phyloP scores from a whole-genome alignment of 2,888 invertebrate species.

The Volucella inanis region DNA sequence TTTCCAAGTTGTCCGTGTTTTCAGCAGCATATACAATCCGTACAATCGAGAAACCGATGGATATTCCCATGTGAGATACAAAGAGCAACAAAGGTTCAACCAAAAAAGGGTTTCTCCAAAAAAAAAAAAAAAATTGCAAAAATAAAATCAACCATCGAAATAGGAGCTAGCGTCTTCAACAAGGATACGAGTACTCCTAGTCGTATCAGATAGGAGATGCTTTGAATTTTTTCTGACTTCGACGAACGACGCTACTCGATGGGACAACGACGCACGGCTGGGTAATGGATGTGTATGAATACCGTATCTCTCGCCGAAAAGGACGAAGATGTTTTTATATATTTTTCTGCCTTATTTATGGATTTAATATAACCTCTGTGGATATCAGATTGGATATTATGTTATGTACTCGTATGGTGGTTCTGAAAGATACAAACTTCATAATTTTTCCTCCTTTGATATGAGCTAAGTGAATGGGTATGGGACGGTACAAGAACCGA shows the following conservation, averaged over 20 bases:
- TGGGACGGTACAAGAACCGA: conserved; percentile 14
- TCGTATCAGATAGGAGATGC: conserved; percentile 20
- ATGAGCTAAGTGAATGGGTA: conserved; percentile 29
- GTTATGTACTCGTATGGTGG: conserved; percentile 38
- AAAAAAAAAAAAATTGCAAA: conserved; percentile 27
- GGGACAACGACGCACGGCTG: not conserved
- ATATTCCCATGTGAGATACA: conserved; percentile 52
- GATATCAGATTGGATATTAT: conserved; percentile 68
- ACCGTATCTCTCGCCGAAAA: not conserved
- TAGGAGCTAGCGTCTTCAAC: conserved; percentile 21
- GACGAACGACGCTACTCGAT: not conserved
- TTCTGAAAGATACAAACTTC: conserved; percentile 70
- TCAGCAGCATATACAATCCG: conserved; percentile 1
- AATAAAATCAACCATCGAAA: conserved; percentile 43
- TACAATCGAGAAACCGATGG: conserved; percentile 41
- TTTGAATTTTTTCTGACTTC: conserved; percentile 25
- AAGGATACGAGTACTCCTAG: conserved; percentile 32
- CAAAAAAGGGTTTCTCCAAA: conserved; percentile 31
- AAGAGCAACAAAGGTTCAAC: conserved; percentile 36
- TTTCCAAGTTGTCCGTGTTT: conserved; percentile 7
- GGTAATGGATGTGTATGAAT: conserved; percentile 13
- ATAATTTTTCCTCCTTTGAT: conserved; percentile 71
- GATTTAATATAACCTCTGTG: conserved; percentile 73
- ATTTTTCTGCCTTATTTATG: conserved; percentile 64
- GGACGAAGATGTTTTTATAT: conserved; percentile 38